These are phyloP conservation scores for Gopherus evgoodei DNA, from an alignment of 2,113 vertebrate genomes.

Conservation along the genomic window DNA sequence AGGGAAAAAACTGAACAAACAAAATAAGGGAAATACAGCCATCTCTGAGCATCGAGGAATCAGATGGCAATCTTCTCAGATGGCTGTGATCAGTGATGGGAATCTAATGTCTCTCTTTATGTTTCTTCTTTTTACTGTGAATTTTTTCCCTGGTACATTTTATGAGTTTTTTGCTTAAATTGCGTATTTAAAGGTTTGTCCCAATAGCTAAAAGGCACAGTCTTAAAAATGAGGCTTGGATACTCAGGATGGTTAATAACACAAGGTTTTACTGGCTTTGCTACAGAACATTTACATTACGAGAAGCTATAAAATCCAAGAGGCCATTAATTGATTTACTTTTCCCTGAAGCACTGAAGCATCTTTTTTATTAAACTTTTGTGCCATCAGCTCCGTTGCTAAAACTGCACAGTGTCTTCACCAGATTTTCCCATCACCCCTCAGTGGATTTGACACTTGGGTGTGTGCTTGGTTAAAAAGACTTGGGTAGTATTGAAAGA, in stretches of 20 bases:
- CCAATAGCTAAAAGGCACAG: not conserved
- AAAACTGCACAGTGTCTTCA: not conserved
- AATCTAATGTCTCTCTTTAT: conserved; percentile 11
- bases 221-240: conserved; percentile 5
- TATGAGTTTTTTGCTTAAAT: not conserved
- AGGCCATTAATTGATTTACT: not conserved
- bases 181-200: not conserved
- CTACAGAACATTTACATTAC: conserved; percentile 8
- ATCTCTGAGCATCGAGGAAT: conserved; percentile 31
- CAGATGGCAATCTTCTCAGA: conserved; percentile 2
- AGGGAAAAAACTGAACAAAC: not conserved
- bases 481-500: not conserved
- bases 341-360: conserved; percentile 1
- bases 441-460: not conserved
- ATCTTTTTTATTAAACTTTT: not conserved
- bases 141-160: not conserved
- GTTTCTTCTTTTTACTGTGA: conserved; percentile 1
- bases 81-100: not conserved
- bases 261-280: not conserved
- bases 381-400: not conserved
- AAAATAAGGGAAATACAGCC: not conserved
- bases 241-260: conserved; percentile 6
- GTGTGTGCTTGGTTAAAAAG: not conserved
- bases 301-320: conserved; percentile 12
- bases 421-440: not conserved